Percentiles rank a stretch among this genome's conserved stretches.
phyloP scores from a whole-genome alignment of 2,797 vertebrate species.

The Melanotaenia nigrans region DNA sequence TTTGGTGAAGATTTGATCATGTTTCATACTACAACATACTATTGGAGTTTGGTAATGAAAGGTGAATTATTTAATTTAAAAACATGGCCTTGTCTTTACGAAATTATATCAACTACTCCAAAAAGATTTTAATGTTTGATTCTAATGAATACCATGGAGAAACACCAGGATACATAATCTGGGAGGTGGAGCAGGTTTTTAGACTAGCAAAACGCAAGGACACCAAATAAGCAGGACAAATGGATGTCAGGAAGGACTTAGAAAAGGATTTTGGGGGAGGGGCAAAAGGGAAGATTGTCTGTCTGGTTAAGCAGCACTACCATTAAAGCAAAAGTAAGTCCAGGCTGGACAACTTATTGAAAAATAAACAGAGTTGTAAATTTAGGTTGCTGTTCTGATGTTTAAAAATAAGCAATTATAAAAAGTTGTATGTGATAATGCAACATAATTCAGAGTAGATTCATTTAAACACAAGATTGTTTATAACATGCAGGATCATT shows the following conservation, averaged over 20 bases:
- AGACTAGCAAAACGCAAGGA: constrained; percentile 56
- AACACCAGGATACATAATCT: constrained; percentile 34
- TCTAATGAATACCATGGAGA: constrained; percentile 13
- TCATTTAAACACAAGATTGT: constrained; percentile 17
- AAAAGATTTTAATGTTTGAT: background rate
- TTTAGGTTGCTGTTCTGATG: background rate
- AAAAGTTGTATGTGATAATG: background rate
- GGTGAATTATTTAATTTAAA: background rate
- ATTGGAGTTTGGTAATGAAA: constrained; percentile 15
- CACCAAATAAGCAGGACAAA: constrained; percentile 73
- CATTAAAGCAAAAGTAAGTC: constrained; percentile 51
- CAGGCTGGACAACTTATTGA: constrained; percentile 21
- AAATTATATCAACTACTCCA: background rate
- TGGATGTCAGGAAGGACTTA: constrained; percentile 66
- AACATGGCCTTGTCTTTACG: background rate
- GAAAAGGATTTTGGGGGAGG: constrained; percentile 45
- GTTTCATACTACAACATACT: background rate
- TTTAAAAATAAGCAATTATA: background rate
- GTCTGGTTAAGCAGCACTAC: constrained; percentile 67
- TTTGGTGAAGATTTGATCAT: background rate
- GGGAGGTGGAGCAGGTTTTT: constrained; percentile 43
- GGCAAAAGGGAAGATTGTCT: constrained; percentile 55
- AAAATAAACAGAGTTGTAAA: constrained; percentile 2
- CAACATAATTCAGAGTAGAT: constrained; percentile 1
- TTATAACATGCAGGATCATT: background rate